Evolutionary conservation across 2,888 invertebrate species (phyloP).

Genomic region (Brenthis ino): DNA sequence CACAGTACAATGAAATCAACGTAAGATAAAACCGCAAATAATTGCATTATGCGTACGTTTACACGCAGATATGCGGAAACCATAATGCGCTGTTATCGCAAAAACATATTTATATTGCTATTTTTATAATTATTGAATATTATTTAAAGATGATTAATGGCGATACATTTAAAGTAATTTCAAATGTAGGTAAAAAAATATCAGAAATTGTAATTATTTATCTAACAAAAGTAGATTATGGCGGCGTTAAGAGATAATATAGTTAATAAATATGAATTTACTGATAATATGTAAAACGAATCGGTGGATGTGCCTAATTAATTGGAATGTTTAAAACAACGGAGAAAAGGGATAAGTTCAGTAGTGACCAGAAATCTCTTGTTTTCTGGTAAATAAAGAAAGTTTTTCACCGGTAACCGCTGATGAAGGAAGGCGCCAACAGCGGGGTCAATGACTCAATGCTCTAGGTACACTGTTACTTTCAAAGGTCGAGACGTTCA

Average conservation of each 20-base stretch:
- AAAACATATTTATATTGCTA: slow-evolving; percentile 19
- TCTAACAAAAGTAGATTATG: neutral
- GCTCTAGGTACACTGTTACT: slow-evolving; percentile 73
- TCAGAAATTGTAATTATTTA: neutral
- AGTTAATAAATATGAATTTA: no score
- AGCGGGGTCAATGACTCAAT: slow-evolving; percentile 66
- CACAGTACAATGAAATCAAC: slow-evolving; percentile 23
- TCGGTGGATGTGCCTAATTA: no score
- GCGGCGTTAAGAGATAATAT: neutral
- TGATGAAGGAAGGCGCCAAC: slow-evolving; percentile 55
- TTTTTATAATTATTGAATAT: slow-evolving; percentile 12
- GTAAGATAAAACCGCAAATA: slow-evolving; percentile 30
- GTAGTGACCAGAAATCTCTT: slow-evolving; percentile 26
- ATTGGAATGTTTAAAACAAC: neutral
- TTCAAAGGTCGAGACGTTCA: slow-evolving; percentile 72
- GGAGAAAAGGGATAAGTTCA: neutral
- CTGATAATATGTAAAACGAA: no score
- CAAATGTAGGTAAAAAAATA: neutral
- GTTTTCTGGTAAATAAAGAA: slow-evolving; percentile 56
- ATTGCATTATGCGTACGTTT: slow-evolving; percentile 33
- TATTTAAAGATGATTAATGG: slow-evolving; percentile 2
- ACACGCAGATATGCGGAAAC: slow-evolving; percentile 32
- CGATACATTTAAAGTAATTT: neutral
- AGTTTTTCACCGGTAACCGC: slow-evolving; percentile 52
- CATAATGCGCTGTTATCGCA: slow-evolving; percentile 13